Conservation (phyloP, 2,797 vertebrate species). For the Synaphobranchus kaupii region DNA sequence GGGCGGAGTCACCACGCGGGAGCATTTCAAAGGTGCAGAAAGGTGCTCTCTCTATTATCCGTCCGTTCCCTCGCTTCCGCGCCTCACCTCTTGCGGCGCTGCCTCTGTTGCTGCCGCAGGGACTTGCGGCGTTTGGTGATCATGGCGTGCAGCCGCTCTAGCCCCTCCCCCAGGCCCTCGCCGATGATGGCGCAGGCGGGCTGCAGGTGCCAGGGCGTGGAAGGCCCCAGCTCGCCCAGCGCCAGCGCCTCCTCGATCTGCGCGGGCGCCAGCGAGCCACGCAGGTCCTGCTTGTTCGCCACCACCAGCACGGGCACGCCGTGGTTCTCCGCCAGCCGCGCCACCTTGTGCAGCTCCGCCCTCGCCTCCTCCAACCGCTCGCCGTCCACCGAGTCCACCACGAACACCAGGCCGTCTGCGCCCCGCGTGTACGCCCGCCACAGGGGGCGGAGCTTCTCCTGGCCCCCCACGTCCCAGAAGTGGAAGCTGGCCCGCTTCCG, state of each 20-base stretch:
- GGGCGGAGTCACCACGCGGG: background rate
- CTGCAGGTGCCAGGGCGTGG: constrained; percentile 90
- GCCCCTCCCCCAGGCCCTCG: constrained; percentile 89
- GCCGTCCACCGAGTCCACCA: constrained; percentile 91
- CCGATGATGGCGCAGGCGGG: constrained; percentile 93
- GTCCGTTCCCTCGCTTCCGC: background rate
- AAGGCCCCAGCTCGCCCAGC: constrained; percentile 81
- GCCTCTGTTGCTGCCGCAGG: constrained; percentile 86
- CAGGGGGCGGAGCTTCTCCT: constrained; percentile 91
- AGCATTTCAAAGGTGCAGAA: background rate
- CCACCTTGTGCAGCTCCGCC: constrained; percentile 92
- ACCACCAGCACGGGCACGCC: constrained; percentile 91
- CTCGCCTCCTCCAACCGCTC: constrained; percentile 91
- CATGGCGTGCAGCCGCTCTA: constrained; percentile 94
- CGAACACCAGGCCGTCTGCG: constrained; percentile 91
- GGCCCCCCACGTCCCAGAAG: constrained; percentile 94
- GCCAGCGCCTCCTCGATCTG: constrained; percentile 89
- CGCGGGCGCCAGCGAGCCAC: constrained; percentile 81
- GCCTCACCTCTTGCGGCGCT: background rate
- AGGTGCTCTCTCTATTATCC: background rate
- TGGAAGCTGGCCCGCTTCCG: constrained; percentile 79
- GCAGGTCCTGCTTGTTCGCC: constrained; percentile 94
- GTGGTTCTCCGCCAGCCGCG: constrained; percentile 89
- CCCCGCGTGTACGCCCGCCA: constrained; percentile 95
- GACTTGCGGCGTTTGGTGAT: constrained; percentile 87